These are phyloP conservation scores for Epinephelus moara DNA, from an alignment of 2,113 vertebrate species.

Conservation along the genomic window DNA sequence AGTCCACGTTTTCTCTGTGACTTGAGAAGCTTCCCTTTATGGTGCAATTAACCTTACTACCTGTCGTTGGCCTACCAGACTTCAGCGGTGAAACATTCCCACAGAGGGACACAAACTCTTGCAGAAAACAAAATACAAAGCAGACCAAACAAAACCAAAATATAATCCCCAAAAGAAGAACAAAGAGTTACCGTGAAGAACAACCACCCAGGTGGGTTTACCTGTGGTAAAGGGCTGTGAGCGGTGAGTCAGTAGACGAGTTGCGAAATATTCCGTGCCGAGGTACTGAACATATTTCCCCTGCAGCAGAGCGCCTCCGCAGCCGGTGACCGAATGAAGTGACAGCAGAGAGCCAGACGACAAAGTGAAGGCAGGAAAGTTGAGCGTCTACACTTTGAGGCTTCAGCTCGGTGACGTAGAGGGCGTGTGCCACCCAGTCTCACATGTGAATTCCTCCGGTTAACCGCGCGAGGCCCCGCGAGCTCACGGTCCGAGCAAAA, in stretches of 20 bases:
- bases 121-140: background rate
- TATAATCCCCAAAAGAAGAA: background rate
- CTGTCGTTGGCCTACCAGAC: background rate
- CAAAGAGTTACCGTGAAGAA: background rate
- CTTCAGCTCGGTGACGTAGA: constrained; percentile 48
- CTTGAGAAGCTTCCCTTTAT: background rate
- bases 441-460: constrained; percentile 31
- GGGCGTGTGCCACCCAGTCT: constrained; percentile 40
- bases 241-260: constrained; percentile 30
- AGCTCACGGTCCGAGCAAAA: background rate
- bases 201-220: constrained; percentile 46
- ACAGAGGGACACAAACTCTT: background rate
- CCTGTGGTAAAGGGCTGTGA: constrained; percentile 39
- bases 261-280: constrained; percentile 29
- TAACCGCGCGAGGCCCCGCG: background rate
- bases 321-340: background rate
- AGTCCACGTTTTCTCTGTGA: background rate
- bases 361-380: background rate
- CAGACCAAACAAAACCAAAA: background rate
- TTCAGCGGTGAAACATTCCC: background rate
- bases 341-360: background rate
- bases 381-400: constrained; percentile 5
- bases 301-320: background rate
- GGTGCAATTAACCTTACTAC: constrained; percentile 11
- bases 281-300: constrained; percentile 38